A percentile compares a stretch with the other conserved stretches of the same genome.
Conservation (phyloP, 2,888 invertebrate genomes). For the Onthophagus sagittarius region DNA sequence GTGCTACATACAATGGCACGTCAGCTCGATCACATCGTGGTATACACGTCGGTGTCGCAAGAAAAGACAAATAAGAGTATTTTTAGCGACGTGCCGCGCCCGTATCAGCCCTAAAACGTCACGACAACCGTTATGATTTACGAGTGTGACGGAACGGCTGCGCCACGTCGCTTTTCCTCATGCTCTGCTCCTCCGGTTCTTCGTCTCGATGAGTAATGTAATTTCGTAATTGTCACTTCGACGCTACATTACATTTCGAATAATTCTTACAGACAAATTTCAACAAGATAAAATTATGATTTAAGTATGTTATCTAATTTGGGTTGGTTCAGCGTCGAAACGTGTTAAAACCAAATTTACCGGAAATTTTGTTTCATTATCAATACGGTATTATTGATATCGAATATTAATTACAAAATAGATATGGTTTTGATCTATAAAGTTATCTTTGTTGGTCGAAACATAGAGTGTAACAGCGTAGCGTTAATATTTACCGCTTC, state of each 20-base stretch:
- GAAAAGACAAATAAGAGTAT: not conserved
- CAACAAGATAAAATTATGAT: too few species aligned
- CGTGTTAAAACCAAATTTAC: too few species aligned
- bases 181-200: not conserved
- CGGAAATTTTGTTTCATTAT: not conserved
- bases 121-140: constrained; percentile 38
- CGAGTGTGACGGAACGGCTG: not conserved
- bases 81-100: not conserved
- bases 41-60: not conserved
- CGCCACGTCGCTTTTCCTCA: not conserved
- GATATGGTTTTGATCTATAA: not conserved
- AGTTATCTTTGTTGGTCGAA: not conserved
- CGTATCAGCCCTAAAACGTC: not conserved
- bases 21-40: not conserved
- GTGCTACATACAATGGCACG: not conserved
- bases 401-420: not conserved
- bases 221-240: constrained; percentile 48
- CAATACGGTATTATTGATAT: not conserved
- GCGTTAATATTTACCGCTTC: constrained; percentile 6
- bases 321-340: too few species aligned
- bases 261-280: too few species aligned
- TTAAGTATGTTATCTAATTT: too few species aligned
- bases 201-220: constrained; percentile 41
- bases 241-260: constrained; percentile 16
- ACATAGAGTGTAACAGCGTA: not conserved